phyloP scores from a whole-genome alignment of 2,888 invertebrate species.

The Tiphia femorata region DNA sequence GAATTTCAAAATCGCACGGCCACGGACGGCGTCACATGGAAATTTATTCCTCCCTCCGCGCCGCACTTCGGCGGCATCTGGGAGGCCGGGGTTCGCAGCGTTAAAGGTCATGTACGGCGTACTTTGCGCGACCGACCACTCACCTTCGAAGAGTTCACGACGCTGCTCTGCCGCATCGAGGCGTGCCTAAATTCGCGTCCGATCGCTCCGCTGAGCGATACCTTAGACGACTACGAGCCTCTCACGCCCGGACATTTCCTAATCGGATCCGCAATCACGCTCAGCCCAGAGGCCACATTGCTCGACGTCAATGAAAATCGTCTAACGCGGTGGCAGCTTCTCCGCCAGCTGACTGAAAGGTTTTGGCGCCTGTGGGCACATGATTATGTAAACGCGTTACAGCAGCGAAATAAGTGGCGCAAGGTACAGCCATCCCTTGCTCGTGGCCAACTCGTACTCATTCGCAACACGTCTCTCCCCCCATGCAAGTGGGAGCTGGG shows the following conservation, averaged over 20 bases:
- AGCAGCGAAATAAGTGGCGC: slow-evolving; percentile 1
- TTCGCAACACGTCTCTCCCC: neutral
- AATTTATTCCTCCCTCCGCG: too few species aligned
- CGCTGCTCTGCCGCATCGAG: slow-evolving; percentile 2
- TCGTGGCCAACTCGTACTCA: neutral
- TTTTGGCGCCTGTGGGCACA: too few species aligned
- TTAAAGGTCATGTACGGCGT: neutral
- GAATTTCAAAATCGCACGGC: too few species aligned
- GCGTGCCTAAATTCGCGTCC: slow-evolving; percentile 8
- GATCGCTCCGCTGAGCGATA: neutral
- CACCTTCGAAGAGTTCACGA: slow-evolving; percentile 2
- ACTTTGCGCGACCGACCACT: neutral
- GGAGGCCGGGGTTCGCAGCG: slow-evolving; percentile 4
- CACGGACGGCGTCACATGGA: too few species aligned
- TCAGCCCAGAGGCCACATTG: neutral
- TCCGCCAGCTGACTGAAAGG: too few species aligned
- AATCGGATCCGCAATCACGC: too few species aligned
- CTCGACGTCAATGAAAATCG: neutral
- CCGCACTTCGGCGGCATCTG: too few species aligned
- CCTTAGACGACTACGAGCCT: neutral
- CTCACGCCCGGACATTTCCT: slow-evolving; percentile 5
- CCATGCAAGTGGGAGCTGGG: neutral
- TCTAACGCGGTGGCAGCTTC: neutral
- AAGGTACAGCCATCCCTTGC: neutral
- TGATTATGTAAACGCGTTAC: too few species aligned